phyloP scores from a whole-genome alignment of 2,797 vertebrate species.

The Echeneis naucrates region DNA sequence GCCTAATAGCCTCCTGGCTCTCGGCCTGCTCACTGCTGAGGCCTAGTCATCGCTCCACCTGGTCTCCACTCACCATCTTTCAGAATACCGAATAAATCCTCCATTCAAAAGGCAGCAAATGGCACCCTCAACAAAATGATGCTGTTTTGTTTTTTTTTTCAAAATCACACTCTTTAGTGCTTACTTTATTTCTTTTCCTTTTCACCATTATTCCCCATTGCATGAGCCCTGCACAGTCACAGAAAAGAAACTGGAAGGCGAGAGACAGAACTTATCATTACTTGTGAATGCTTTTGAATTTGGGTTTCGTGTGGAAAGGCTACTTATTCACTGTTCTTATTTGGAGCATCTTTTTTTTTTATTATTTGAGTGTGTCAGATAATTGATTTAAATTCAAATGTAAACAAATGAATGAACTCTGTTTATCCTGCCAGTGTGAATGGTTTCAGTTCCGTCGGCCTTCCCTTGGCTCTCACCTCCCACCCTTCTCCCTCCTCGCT shows the following conservation, averaged over 20 bases:
- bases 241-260: background rate
- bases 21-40: constrained; percentile 48
- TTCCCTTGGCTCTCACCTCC: constrained; percentile 55
- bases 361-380: constrained; percentile 34
- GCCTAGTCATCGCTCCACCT: constrained; percentile 61
- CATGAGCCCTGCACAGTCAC: constrained; percentile 4
- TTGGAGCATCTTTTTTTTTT: constrained; percentile 17
- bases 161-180: constrained; percentile 33
- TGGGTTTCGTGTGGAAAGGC: background rate
- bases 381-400: constrained; percentile 41
- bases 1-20: constrained; percentile 56
- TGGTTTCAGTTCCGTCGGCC: constrained; percentile 53
- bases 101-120: constrained; percentile 60
- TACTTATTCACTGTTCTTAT: constrained; percentile 18
- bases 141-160: constrained; percentile 30
- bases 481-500: background rate
- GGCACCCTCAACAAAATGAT: constrained; percentile 35
- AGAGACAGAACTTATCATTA: constrained; percentile 30
- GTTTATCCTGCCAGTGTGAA: constrained; percentile 56
- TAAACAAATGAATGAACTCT: constrained; percentile 55
- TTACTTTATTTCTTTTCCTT: constrained; percentile 40
- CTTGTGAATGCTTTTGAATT: background rate
- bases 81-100: constrained; percentile 58
- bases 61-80: constrained; percentile 57
- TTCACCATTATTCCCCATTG: constrained; percentile 17